phyloP scores from a whole-genome alignment of 2,113 vertebrate genomes.

The Neolamprologus caudopunctatus region DNA sequence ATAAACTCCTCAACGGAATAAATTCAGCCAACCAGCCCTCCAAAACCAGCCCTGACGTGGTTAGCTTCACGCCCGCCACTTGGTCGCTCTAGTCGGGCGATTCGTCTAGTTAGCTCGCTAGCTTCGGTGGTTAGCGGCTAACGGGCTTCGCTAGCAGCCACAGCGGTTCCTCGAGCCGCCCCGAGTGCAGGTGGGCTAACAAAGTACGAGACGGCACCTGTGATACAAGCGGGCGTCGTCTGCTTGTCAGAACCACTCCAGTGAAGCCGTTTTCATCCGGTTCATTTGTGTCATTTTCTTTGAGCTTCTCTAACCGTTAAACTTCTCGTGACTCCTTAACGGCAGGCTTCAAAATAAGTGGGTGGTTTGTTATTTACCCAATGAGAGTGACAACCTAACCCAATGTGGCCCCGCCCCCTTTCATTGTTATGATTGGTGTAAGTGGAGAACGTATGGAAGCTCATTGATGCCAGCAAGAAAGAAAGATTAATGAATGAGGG shows the following conservation, averaged over 20 bases:
- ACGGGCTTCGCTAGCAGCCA: background rate
- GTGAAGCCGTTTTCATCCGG: background rate
- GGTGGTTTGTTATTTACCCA: slow-evolving; percentile 71
- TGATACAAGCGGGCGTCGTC: background rate
- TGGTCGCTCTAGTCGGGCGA: background rate
- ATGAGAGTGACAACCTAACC: slow-evolving; percentile 64
- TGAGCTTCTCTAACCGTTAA: background rate
- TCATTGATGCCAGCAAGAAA: rapidly evolving
- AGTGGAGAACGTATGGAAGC: background rate
- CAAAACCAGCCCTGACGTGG: background rate
- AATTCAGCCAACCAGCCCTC: background rate
- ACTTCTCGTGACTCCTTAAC: slow-evolving; percentile 57
- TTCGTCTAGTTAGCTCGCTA: slow-evolving; percentile 8
- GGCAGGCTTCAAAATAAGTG: slow-evolving; percentile 27
- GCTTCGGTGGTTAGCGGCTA: slow-evolving; percentile 19
- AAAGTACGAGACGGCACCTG: background rate
- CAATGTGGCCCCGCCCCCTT: slow-evolving; percentile 27
- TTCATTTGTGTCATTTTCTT: background rate
- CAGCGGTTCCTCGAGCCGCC: background rate
- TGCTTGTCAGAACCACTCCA: background rate
- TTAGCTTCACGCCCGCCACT: background rate
- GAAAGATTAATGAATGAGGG: background rate
- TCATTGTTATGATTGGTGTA: slow-evolving; percentile 60
- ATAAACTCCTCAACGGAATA: background rate
- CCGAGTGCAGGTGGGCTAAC: background rate